Conservation (phyloP, 2,797 vertebrate genomes). For the Champsocephalus gunnari region DNA sequence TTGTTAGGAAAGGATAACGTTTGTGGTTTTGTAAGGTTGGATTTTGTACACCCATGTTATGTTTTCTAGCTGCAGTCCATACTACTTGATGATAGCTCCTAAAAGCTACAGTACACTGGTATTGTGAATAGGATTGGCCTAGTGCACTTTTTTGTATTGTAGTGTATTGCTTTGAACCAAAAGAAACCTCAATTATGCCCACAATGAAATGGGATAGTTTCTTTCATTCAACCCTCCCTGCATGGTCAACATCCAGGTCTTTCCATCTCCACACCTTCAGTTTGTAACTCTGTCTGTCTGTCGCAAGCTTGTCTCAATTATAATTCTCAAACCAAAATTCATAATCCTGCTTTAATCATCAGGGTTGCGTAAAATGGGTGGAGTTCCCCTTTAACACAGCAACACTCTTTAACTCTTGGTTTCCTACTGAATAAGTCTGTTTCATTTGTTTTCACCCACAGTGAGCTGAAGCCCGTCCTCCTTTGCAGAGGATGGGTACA, state of each 20-base stretch:
- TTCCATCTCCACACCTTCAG: constrained; percentile 37
- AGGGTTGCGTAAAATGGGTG: constrained; percentile 25
- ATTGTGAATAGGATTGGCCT: too few relatives aligned
- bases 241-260: constrained; percentile 11
- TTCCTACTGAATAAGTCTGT: neutral
- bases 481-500: constrained; percentile 87
- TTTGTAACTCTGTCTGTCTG: neutral
- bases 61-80: neutral
- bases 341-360: constrained; percentile 12
- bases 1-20: neutral
- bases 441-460: constrained; percentile 43
- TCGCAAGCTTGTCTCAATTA: neutral
- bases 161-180: neutral
- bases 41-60: neutral
- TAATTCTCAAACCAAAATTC: neutral
- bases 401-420: neutral
- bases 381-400: constrained; percentile 17
- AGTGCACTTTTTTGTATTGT: too few relatives aligned
- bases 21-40: neutral
- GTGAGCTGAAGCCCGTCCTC: constrained; percentile 64
- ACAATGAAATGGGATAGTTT: neutral
- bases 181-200: neutral
- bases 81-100: neutral
- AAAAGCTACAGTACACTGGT: neutral
- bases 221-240: constrained; percentile 8